Evolutionary conservation across 2,888 invertebrate genomes (phyloP), one percentile per base, ranked within the genome.

Genomic region (Bimastos eiseni): DNA sequence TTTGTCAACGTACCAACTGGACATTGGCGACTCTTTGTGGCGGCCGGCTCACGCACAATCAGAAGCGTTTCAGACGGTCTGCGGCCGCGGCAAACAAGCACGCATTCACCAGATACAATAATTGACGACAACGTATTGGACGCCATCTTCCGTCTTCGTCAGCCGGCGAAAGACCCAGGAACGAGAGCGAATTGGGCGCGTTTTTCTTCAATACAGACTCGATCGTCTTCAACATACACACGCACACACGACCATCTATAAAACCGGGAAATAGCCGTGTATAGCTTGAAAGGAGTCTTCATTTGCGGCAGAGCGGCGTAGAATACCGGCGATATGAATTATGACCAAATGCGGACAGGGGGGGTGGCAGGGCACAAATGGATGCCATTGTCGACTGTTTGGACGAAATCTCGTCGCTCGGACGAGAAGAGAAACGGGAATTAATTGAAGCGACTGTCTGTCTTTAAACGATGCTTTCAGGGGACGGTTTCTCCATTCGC

Each of bases 201-300:
- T 86, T 86, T 86, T 36, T 86, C 86, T 36, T 86, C 86, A 86
- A 37, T 37, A 30, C 86, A 19, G 24, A 34, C 21, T 34, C 86
- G 36, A 37, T 37, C 86, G 86, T 2, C 36, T 15, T 86, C 21
- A n/a, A n/a, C n/a, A n/a, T n/a, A n/a, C 86, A 36, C 37, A 36
- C n/a, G 17, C 36, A 36, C 24, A 86, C n/a, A 21, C 36, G 17
- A 6, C 13, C 86, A 37, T 86, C 86, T 86, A 86, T 86, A 33
- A 86, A 86, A 37, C 36, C 86, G 86, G 86, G 86, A 86, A 86
- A 86, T 86, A 86, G 34, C 86, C 86, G 34, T 86, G 86, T 86
- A 86, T 86, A 36, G 37, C 19, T 0, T 86, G 86, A 86, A 86
- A 36, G 86, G 86, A 19, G 86, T 30, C 86, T 34, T 36, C 37